Evolutionary conservation across 2,113 vertebrate genomes (phyloP).

Genomic region (Colossoma macropomum): DNA sequence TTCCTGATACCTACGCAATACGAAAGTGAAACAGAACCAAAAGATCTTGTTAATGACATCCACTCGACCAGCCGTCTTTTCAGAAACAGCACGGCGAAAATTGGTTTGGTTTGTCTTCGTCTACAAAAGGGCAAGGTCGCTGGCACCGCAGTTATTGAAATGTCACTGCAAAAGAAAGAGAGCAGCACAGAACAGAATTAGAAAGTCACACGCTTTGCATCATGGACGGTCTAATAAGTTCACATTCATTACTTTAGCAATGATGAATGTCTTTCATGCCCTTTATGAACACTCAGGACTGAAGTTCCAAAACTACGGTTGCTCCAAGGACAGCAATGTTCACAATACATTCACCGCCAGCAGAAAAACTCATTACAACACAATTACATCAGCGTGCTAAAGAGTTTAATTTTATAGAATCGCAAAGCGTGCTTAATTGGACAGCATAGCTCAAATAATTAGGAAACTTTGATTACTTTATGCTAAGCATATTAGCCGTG

Average conservation of each 20-base stretch:
- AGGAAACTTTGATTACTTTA: slow-evolving; percentile 81
- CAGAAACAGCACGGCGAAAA: neutral
- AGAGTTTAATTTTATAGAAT: slow-evolving; percentile 76
- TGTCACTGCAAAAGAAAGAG: slow-evolving; percentile 1
- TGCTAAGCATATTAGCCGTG: slow-evolving; percentile 72
- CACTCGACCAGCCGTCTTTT: neutral
- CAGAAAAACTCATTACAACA: slow-evolving; percentile 74
- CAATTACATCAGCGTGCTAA: slow-evolving; percentile 74
- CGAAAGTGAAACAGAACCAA: neutral
- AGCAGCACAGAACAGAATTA: neutral
- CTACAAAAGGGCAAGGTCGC: slow-evolving; percentile 3
- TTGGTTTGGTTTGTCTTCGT: slow-evolving; percentile 11
- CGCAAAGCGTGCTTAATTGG: slow-evolving; percentile 75
- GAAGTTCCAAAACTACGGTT: neutral
- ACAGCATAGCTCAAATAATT: slow-evolving; percentile 75
- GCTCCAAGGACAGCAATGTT: neutral
- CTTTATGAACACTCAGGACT: neutral
- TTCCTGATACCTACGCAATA: neutral
- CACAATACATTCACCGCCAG: neutral
- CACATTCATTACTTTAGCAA: slow-evolving; percentile 17
- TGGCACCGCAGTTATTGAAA: slow-evolving; percentile 24
- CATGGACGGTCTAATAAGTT: slow-evolving; percentile 20
- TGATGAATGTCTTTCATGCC: slow-evolving; percentile 49
- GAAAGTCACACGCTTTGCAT: slow-evolving; percentile 18
- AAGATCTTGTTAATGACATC: slow-evolving; percentile 12